phyloP scores from a whole-genome alignment of 2,888 invertebrate species.

The Amphipoea lucens region DNA sequence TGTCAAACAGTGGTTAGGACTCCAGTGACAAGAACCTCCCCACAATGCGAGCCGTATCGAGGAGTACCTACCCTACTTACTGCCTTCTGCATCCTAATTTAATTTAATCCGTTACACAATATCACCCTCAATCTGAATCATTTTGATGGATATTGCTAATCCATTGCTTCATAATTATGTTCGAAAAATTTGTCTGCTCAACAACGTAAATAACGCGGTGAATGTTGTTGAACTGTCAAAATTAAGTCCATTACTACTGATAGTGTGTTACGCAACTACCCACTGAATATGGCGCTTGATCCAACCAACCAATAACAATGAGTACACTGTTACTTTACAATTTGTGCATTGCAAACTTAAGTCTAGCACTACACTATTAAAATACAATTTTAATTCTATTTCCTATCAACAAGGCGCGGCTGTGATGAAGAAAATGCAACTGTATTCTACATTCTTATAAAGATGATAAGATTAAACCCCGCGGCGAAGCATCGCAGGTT shows the following conservation, averaged over 20 bases:
- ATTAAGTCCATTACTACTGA: too few relatives aligned
- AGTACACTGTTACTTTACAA: not conserved
- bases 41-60: not conserved
- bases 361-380: not conserved
- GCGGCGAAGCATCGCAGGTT: constrained; percentile 7
- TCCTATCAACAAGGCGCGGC: not conserved
- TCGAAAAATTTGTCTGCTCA: too few relatives aligned
- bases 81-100: too few relatives aligned
- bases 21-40: not conserved
- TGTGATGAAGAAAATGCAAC: not conserved
- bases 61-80: not conserved
- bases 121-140: too few relatives aligned
- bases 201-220: too few relatives aligned
- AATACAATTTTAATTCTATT: not conserved
- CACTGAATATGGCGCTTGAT: not conserved
- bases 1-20: not conserved
- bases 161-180: too few relatives aligned
- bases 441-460: constrained; percentile 13
- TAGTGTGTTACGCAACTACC: too few relatives aligned
- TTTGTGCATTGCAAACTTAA: not conserved
- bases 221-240: too few relatives aligned
- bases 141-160: too few relatives aligned
- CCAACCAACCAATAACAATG: not conserved
- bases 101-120: too few relatives aligned
- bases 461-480: constrained; percentile 14